Evolutionary conservation across 1,140 invertebrate species (phyloP).

Genomic region (Drosophila melanogaster): Release_6_plus_ISO1_MT NT_033779.5:6192001-6192500

Average conservation of each 20-base stretch:
- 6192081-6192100: too few species aligned
- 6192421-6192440: background rate
- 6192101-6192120: too few species aligned
- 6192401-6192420: constrained; percentile 34
- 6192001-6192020: background rate
- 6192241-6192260: constrained; percentile 46
- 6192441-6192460: constrained; percentile 27
- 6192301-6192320: constrained; percentile 81
- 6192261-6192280: constrained; percentile 39
- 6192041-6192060: background rate
- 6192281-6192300: constrained; percentile 47
- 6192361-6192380: background rate
- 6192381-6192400: background rate
- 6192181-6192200: constrained; percentile 44
- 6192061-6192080: too few species aligned
- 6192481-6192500: constrained; percentile 74
- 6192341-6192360: constrained; percentile 71
- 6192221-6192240: constrained; percentile 69
- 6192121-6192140: background rate
- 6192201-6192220: constrained; percentile 82
- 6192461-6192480: constrained; percentile 79
- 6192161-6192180: constrained; percentile 25
- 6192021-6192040: background rate
- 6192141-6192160: constrained; percentile 5
- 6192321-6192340: constrained; percentile 80